A percentile compares a stretch with the other conserved stretches of the same genome.
Conservation (phyloP, 2,888 invertebrate genomes). For the Hypomecis punctinalis region DNA sequence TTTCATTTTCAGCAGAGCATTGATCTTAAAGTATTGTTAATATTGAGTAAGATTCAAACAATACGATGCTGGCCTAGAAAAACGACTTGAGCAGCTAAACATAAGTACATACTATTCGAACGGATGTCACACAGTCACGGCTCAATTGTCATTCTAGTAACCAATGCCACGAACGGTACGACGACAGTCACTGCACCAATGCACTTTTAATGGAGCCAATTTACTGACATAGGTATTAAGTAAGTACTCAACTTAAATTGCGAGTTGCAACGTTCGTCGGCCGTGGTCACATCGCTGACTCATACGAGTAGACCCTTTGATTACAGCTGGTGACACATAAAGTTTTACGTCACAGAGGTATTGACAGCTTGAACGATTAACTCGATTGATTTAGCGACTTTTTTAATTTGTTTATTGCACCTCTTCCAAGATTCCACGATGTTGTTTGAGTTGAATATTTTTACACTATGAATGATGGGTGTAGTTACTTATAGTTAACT, state of each 20-base stretch:
- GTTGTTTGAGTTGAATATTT: no score
- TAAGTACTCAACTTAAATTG: neutral
- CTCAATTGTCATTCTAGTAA: conserved; percentile 16
- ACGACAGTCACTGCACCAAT: conserved; percentile 19
- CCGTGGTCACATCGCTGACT: conserved; percentile 16
- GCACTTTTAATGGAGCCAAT: conserved; percentile 25
- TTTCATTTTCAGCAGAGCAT: no score
- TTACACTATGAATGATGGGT: no score
- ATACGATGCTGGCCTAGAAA: no score
- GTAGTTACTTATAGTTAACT: no score
- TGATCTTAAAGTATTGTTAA: no score
- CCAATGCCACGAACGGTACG: neutral
- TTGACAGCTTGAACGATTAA: neutral
- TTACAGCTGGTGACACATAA: conserved; percentile 17
- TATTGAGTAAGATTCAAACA: no score
- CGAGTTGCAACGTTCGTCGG: neutral
- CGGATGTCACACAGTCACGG: conserved; percentile 18
- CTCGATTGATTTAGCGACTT: no score
- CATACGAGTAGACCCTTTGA: conserved; percentile 17
- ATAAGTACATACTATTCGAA: neutral
- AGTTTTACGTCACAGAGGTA: conserved; percentile 18
- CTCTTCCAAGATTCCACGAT: no score
- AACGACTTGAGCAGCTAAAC: no score
- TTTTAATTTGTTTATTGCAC: no score
- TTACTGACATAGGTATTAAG: conserved; percentile 5